Conservation (phyloP, 2,797 vertebrate genomes). For the Acanthurus lineatus region DNA sequence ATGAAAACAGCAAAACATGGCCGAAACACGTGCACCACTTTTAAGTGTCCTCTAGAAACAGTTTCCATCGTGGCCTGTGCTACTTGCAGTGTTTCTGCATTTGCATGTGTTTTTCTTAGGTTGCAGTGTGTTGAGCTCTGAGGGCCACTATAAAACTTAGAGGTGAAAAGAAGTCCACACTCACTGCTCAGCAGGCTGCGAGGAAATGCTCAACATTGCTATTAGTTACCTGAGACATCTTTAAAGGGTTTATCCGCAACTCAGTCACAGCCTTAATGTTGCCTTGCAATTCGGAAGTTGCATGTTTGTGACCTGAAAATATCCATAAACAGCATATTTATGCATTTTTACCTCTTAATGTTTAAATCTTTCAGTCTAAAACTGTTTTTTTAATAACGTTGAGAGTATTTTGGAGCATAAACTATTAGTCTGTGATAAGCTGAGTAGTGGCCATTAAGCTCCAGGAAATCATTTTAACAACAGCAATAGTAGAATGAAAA, state of each 20-base stretch:
- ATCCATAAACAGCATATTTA: slow-evolving; percentile 1
- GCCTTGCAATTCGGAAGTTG: not conserved
- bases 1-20: too few species aligned
- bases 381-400: slow-evolving; percentile 7
- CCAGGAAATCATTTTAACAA: slow-evolving; percentile 28
- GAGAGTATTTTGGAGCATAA: slow-evolving; percentile 29
- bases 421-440: slow-evolving; percentile 23
- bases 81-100: not conserved
- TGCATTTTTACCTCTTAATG: not conserved
- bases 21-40: not conserved
- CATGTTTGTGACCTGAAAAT: slow-evolving; percentile 3
- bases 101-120: not conserved
- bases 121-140: not conserved
- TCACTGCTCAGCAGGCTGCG: not conserved
- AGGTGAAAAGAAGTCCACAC: not conserved
- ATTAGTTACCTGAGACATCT: not conserved
- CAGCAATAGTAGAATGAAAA: slow-evolving; percentile 40
- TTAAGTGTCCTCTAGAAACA: not conserved
- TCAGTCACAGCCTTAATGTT: not conserved
- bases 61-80: not conserved
- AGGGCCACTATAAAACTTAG: not conserved
- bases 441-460: slow-evolving; percentile 36
- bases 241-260: not conserved
- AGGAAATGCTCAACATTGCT: not conserved
- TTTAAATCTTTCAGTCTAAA: slow-evolving; percentile 10